phyloP scores from a whole-genome alignment of 2,113 vertebrate genomes.

The Cranoglanis bouderius region DNA sequence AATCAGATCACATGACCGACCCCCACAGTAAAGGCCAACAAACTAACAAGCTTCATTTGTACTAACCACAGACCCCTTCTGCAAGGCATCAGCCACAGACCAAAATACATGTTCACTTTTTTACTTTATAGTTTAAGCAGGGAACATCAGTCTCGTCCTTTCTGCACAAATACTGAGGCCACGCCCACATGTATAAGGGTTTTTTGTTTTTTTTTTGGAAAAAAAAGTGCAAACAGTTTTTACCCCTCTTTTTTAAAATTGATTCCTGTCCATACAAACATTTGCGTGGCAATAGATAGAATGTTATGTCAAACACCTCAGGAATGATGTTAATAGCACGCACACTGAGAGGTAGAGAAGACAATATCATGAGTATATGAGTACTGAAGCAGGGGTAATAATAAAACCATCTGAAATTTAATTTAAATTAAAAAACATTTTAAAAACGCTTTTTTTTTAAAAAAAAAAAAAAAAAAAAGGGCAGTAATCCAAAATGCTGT shows the following conservation, averaged over 20 bases:
- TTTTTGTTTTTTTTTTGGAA: too few species aligned
- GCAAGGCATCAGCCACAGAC: constrained; percentile 12
- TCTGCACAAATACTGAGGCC: constrained; percentile 7
- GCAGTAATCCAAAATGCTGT: neutral
- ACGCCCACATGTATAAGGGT: neutral
- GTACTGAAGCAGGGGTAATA: neutral
- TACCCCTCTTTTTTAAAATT: neutral
- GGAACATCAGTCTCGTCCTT: neutral
- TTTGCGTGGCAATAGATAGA: neutral
- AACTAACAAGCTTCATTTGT: constrained; percentile 28
- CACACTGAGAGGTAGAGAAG: too few species aligned
- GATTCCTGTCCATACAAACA: neutral
- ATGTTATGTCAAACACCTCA: neutral
- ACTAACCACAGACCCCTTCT: constrained; percentile 19
- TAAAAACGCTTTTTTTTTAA: neutral
- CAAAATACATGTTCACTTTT: neutral
- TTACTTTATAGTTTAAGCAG: neutral
- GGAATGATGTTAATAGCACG: too few species aligned
- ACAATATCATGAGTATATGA: neutral
- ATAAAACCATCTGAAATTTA: neutral
- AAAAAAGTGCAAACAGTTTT: neutral
- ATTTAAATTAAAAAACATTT: too few species aligned
- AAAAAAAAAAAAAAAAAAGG: too few species aligned
- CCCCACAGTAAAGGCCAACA: constrained; percentile 29
- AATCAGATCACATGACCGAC: constrained; percentile 35